Base-by-base conservation (phyloP, 2,888 invertebrate genomes). In the Phengaris arion region DNA sequence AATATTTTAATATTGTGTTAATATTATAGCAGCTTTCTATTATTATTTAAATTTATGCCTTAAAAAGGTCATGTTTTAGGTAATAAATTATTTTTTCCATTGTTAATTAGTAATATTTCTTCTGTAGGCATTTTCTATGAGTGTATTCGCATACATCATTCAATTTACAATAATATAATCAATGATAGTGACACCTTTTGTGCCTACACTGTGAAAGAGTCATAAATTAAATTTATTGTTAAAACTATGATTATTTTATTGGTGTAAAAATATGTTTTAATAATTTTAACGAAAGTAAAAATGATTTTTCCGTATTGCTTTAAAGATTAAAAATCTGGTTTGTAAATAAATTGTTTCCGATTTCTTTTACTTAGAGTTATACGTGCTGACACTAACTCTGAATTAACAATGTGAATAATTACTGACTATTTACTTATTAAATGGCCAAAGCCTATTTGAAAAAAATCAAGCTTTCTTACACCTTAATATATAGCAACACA, bases 41-140 rank as follows among this genome's bases (percentile, higher is more conserved):
- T 64, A 22, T 64, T 64, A 45, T 64, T 64, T 45, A 64, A 64
- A 64, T 64, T 45, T 45, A 64, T 64, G 64, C 35, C 35, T 13
- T 45, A 12, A 13, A 64, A 64, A 12, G 64, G 59, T 45, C 10
- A 64, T 64, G 59, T 64, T 64, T 22, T 12, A 64, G 64, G 13
- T 13, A 64, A 64, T 35, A 64, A 35, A 64, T 45, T 64, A 64
- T 13, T 35, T 64, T 45, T 13, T 35, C 35, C 35, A 35, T 35
- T 35, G 35, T 35, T 35, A 35, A 2, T 35, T 35, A 35, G 35
- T 35, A 64, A 64, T 12, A 45, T 12, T 12, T 35, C 2, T 64
- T 35, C 2, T 12, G 64, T 64, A 13, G 12, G 35, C 6, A 64
- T 64, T 64, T 12, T 35, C 64, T 13, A 64, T 35, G 35, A 35